Conservation (phyloP, 2,113 vertebrate species). For the Pardalotus punctatus region DNA sequence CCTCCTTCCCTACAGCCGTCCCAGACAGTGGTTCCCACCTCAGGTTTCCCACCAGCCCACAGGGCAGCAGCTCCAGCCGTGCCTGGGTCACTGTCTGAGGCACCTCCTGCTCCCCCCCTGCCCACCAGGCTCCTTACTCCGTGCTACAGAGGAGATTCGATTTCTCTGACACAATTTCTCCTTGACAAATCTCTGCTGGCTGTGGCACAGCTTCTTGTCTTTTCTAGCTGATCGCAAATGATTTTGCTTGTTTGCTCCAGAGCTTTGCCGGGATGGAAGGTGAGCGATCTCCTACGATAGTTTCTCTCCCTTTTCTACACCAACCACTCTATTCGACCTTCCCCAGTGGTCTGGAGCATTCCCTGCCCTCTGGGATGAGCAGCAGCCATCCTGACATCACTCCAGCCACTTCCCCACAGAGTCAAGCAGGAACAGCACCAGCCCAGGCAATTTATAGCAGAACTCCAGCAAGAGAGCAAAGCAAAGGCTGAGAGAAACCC, state of each 20-base stretch:
- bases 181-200: neutral
- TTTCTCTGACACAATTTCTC: neutral
- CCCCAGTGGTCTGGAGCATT: neutral
- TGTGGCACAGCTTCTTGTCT: neutral
- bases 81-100: neutral
- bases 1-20: neutral
- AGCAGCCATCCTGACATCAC: rapidly evolving
- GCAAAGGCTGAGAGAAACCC: neutral
- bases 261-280: neutral
- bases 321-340: neutral
- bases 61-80: neutral
- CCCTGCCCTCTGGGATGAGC: neutral
- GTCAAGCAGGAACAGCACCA: neutral
- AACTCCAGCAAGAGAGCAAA: neutral
- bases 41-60: neutral
- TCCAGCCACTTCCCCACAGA: neutral
- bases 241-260: neutral
- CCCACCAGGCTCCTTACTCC: neutral
- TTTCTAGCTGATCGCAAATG: neutral
- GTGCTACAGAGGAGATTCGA: rapidly evolving
- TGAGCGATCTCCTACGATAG: rapidly evolving
- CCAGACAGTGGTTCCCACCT: neutral
- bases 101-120: neutral
- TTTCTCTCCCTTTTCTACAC: neutral
- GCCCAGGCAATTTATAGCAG: neutral